A percentile compares a stretch with the other conserved stretches of the same genome.
phyloP scores from a whole-genome alignment of 2,113 vertebrate genomes.

The Equus quagga region DNA sequence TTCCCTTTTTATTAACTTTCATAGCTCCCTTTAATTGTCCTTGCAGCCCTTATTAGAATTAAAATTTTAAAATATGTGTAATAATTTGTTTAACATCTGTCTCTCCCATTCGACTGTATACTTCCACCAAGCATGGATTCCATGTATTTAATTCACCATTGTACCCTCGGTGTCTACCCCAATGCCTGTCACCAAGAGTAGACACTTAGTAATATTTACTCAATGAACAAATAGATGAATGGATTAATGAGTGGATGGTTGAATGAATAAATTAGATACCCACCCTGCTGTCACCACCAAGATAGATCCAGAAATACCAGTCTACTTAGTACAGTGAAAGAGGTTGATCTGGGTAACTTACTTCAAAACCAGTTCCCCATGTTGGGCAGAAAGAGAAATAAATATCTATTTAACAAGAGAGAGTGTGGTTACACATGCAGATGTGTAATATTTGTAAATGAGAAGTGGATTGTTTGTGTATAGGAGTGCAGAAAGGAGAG shows the following conservation, averaged over 20 bases:
- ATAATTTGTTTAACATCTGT: background rate
- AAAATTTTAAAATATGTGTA: background rate
- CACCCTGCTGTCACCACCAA: background rate
- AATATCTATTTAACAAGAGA: constrained; percentile 59
- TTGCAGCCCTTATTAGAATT: constrained; percentile 16
- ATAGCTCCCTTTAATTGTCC: background rate
- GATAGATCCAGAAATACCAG: constrained; percentile 34
- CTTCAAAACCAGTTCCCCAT: constrained; percentile 2
- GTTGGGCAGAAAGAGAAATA: constrained; percentile 60
- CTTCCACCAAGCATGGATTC: background rate
- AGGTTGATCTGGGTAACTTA: background rate
- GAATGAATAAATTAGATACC: constrained; percentile 12
- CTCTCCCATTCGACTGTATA: background rate
- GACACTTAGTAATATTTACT: constrained; percentile 7
- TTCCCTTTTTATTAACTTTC: background rate
- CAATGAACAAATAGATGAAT: background rate
- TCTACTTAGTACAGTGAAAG: background rate
- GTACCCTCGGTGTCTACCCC: background rate
- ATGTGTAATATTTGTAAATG: constrained; percentile 74
- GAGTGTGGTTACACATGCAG: constrained; percentile 62
- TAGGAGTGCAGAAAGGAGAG: constrained; percentile 46
- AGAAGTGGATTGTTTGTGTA: constrained; percentile 73
- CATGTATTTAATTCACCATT: background rate
- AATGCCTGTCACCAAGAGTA: background rate
- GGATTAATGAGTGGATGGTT: background rate